Base-by-base conservation (phyloP, 2,113 vertebrate species). In the Chloropsis cyanopogon region DNA sequence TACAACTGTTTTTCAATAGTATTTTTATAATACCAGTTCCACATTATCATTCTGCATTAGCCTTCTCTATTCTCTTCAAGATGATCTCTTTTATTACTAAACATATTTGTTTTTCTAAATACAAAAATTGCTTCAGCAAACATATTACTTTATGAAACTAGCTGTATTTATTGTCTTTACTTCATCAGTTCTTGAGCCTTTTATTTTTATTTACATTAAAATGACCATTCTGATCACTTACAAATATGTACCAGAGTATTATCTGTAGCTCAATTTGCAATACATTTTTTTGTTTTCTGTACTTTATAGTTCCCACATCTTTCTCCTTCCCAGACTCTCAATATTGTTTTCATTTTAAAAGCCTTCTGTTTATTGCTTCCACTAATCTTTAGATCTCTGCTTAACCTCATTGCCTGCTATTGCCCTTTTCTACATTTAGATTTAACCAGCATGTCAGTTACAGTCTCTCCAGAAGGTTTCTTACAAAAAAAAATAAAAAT, bases 351-450 rank as follows among this genome's bases (percentile, higher is more conserved):
- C 41, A 88, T 92, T 96, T 94, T 94, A 79, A 95, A 96, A 96
- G 50, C 91, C 78, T 91, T 91, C 94, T 93, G 86, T 95, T 95
- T 93, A 93, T 93, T 96, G 89, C 93, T 96, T 95, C 50, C 75
- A 80, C 94, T 96, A 97, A 96, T 96, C 96, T 97, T 95, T 97
- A 96, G 85, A 97, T 96, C 94, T 96, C 94, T 92, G 63, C 96
- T 97, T 97, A 95, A 96, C 93, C 96, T 96, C 95, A 73, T 96
- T 97, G 95, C 61, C 82, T 60, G 94, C 89, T 95, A 91, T 94
- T 97, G 95, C 94, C 93, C 94, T 97, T 96, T 95, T 95, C 89
- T 87, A 77, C 94, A 87, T 93, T 90, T 82, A 87, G 82, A 82
- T 95, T 94, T 95, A 88, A 87, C 78, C 82, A 85, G 63, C 29